These are phyloP conservation scores for Cottus gobio DNA, from an alignment of 2,113 vertebrate genomes.

Conservation along the genomic window DNA sequence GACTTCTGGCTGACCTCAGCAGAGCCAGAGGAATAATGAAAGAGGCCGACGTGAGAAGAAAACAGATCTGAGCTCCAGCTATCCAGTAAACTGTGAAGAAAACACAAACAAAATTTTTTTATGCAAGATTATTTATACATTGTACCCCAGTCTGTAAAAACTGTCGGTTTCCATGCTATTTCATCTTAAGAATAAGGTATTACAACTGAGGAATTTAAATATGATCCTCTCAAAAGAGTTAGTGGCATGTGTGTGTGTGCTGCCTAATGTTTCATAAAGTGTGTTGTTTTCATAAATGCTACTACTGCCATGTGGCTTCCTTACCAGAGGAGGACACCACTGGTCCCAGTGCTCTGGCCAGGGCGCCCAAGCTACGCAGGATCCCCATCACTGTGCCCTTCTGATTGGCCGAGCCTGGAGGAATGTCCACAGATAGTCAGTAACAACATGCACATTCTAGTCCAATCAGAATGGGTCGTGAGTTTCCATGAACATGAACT, in stretches of 20 bases:
- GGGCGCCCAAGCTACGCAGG: constrained; percentile 91
- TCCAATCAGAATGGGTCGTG: neutral
- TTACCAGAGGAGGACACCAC: constrained; percentile 88
- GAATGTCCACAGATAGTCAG: constrained; percentile 17
- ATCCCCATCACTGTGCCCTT: constrained; percentile 97
- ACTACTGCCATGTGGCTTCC: neutral
- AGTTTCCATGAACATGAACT: neutral
- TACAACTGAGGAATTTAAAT: too few species aligned
- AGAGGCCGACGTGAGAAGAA: constrained; percentile 81
- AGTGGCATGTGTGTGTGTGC: too few species aligned
- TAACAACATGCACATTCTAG: neutral
- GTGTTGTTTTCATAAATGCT: too few species aligned
- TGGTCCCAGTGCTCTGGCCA: constrained; percentile 92
- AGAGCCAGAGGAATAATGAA: constrained; percentile 89
- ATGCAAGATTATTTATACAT: neutral
- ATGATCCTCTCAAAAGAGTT: too few species aligned
- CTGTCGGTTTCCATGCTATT: neutral
- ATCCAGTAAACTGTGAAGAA: constrained; percentile 93
- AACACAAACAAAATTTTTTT: neutral
- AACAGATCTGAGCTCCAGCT: constrained; percentile 89
- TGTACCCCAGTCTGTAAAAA: too few species aligned
- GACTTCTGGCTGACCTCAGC: constrained; percentile 71
- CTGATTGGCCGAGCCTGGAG: constrained; percentile 87
- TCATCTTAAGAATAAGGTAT: too few species aligned
- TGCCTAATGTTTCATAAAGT: too few species aligned